Evolutionary conservation across 1,140 invertebrate genomes (phyloP).

Genomic region (Halictus rubicundus): DNA sequence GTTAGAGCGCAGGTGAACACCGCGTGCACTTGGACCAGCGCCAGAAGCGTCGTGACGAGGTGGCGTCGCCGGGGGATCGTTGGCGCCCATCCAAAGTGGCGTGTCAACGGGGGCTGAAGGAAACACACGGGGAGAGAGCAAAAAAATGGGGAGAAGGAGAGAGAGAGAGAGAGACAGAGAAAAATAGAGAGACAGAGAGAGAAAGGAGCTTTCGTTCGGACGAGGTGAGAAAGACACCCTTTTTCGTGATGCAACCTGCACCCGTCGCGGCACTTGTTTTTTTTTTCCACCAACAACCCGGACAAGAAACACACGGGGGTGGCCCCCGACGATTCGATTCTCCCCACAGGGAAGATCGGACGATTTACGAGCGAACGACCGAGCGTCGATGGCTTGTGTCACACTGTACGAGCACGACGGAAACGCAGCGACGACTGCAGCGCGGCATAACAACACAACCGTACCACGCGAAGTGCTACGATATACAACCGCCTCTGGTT

Average conservation of each 20-base stretch:
- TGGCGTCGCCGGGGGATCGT: constrained; percentile 6
- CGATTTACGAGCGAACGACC: too few species aligned
- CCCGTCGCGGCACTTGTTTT: constrained; percentile 12
- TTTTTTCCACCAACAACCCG: background rate
- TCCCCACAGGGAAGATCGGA: too few species aligned
- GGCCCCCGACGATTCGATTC: too few species aligned
- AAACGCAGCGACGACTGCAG: constrained; percentile 49
- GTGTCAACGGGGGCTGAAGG: constrained; percentile 16
- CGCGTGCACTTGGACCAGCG: constrained; percentile 47
- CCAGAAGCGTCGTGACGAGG: constrained; percentile 52
- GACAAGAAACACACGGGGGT: too few species aligned
- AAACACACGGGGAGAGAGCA: background rate
- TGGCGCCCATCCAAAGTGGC: constrained; percentile 45
- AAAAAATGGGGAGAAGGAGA: background rate
- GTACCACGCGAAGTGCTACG: constrained; percentile 63
- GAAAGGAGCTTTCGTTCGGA: background rate
- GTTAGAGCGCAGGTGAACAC: constrained; percentile 22
- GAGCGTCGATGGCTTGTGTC: background rate
- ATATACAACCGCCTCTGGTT: constrained; percentile 51
- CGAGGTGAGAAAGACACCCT: constrained; percentile 1
- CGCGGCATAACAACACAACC: constrained; percentile 58
- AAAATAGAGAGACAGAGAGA: too few species aligned
- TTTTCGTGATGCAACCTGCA: constrained; percentile 13
- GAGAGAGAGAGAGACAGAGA: background rate
- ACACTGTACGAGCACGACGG: constrained; percentile 34